These are phyloP conservation scores for Tragelaphus imberbis DNA, from an alignment of 2,113 vertebrate species.

Conservation along the genomic window DNA sequence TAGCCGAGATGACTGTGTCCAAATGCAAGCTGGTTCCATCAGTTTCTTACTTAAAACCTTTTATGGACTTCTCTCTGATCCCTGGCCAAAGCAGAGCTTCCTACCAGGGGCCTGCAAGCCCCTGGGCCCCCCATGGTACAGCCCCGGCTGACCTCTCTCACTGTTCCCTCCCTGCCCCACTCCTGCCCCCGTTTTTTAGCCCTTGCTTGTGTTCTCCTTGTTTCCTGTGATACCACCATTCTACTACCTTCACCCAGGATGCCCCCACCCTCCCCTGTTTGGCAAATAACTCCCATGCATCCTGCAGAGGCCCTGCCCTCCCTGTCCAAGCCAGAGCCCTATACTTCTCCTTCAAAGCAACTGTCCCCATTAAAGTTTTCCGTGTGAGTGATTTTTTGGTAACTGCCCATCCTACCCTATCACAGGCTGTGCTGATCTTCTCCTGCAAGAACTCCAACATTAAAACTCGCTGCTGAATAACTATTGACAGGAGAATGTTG, in stretches of 20 bases:
- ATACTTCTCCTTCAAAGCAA: neutral
- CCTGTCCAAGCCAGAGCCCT: neutral
- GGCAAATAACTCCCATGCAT: neutral
- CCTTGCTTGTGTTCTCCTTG: neutral
- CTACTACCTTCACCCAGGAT: neutral
- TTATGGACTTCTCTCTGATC: neutral
- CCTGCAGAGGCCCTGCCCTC: neutral
- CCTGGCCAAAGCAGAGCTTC: neutral
- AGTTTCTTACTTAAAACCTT: neutral
- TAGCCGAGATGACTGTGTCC: neutral
- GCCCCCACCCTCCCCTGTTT: neutral
- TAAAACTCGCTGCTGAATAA: neutral
- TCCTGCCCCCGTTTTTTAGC: neutral
- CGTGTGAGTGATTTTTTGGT: neutral
- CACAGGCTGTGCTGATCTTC: neutral
- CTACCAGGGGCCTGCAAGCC: neutral
- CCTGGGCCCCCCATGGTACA: rapidly evolving
- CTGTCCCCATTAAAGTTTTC: neutral
- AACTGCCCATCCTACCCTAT: neutral
- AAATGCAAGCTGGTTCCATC: neutral
- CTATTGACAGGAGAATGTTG: neutral
- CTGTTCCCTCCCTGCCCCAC: neutral
- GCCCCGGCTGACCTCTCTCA: neutral
- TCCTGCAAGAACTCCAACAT: neutral
- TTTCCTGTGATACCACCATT: rapidly evolving